Base-by-base conservation (phyloP, 1,140 invertebrate genomes). In the Drosophila parvula region DNA sequence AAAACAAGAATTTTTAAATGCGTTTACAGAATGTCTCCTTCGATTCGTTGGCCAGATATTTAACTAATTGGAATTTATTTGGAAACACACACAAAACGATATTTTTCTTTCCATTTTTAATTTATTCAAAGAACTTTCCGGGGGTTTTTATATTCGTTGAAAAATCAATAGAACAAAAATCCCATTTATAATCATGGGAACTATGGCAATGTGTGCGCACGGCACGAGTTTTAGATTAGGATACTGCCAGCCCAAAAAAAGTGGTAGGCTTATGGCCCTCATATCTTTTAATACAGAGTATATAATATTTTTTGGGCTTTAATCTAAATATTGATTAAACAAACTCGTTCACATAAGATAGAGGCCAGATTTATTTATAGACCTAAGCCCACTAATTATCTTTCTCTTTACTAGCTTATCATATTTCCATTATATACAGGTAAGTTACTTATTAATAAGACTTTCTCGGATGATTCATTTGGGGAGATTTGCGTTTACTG, bases 61-160 rank as follows among this genome's bases (percentile, higher is more conserved):
- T 74, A 80, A 78, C 78, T 86, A 85, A 85, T 85, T 86, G 61
- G 79, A 85, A 85, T 86, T 81, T 79, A 81, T 84, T 65, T 32
- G 56, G 32, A 27, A 59, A 77, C 22, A 22, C 22, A 40, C 48
- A 57, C 22, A 32, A 67, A 67, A 53, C 18, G 22, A 68, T 59
- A 48, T 56, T 38, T 77, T 78, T 43, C 10, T 40, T 12, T 34
- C 22, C 22, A 50, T 40, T 67, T 71, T 40, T 43, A 57, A 69
- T 50, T 45, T 44, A 78, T 78, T 73, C 48, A 32, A 38, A 22
- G n/a, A 71, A 71, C 36, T 71, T 34, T 40, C 12, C 12, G 4
- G 16, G 18, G 12, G n/a, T n/a, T 12, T n/a, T n/a, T n/a, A n/a
- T n/a, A n/a, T n/a, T 32, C n/a, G 43, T 47, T 58, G 44, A 71